These are phyloP conservation scores for Passer montanus DNA, from an alignment of 2,113 vertebrate species.

Conservation along the genomic window DNA sequence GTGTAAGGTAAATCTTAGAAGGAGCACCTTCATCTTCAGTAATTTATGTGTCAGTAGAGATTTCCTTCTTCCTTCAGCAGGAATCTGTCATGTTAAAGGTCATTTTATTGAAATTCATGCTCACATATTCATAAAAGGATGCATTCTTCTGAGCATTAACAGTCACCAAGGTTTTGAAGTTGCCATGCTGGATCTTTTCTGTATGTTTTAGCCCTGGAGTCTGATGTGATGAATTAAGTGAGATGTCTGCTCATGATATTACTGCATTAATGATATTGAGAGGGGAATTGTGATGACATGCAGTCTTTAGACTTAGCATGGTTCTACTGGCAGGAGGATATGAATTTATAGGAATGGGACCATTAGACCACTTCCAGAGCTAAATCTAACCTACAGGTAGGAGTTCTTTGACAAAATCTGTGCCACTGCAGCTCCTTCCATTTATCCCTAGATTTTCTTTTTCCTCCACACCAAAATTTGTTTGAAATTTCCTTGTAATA, in stretches of 20 bases:
- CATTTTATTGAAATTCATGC: slow-evolving; percentile 26
- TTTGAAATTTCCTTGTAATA: background rate
- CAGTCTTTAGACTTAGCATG: background rate
- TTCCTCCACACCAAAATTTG: background rate
- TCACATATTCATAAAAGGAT: background rate
- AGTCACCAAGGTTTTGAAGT: background rate
- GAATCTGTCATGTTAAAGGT: slow-evolving; percentile 33
- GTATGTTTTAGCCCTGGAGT: background rate
- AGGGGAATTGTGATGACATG: background rate
- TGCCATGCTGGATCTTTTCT: background rate
- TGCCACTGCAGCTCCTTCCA: background rate
- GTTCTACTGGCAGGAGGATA: background rate
- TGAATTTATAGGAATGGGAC: background rate
- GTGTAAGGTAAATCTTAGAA: background rate
- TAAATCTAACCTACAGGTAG: background rate
- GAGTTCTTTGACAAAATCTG: background rate
- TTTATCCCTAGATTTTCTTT: background rate
- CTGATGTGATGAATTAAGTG: background rate
- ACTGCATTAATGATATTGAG: background rate
- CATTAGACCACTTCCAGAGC: background rate
- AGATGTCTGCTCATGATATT: background rate
- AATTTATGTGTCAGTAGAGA: slow-evolving; percentile 44
- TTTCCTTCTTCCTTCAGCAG: background rate
- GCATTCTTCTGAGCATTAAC: background rate
- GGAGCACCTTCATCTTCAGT: slow-evolving; percentile 13